Conservation (phyloP, 2,113 vertebrate species). For the Prolemur simus region DNA sequence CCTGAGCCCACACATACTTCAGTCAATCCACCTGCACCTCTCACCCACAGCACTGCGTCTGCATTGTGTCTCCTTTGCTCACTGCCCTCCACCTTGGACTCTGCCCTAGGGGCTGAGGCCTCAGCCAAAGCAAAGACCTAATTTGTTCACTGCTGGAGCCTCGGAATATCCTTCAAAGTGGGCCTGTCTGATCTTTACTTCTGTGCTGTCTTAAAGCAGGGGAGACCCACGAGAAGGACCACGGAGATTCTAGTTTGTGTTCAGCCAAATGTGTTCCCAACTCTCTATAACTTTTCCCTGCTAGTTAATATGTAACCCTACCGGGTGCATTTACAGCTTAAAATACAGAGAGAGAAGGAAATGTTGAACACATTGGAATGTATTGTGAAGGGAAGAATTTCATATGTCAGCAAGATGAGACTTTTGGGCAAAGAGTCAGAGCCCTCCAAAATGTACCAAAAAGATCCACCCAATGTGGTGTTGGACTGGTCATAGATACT, state of each 20-base stretch:
- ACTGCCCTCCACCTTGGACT: background rate
- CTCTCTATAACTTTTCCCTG: background rate
- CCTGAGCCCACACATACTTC: background rate
- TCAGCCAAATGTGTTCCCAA: background rate
- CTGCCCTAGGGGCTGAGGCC: background rate
- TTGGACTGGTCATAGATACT: background rate
- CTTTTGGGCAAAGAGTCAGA: background rate
- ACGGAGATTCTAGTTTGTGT: background rate
- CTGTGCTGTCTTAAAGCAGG: background rate
- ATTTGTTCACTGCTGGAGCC: background rate
- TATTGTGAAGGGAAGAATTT: background rate
- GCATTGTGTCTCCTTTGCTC: background rate
- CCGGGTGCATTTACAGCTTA: background rate
- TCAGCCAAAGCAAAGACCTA: background rate
- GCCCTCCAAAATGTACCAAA: background rate
- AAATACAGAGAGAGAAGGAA: background rate
- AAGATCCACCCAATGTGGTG: background rate
- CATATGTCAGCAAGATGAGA: background rate
- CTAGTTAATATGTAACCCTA: background rate
- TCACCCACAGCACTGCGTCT: background rate
- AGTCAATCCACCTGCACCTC: background rate
- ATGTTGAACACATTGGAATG: background rate
- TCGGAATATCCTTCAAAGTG: background rate
- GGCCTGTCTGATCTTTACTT: background rate
- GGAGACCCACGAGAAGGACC: background rate